Percentiles rank a stretch among this genome's conserved stretches.
These are phyloP conservation scores for Hypolimnas misippus DNA, from an alignment of 2,888 invertebrate genomes.

Conservation along the genomic window DNA sequence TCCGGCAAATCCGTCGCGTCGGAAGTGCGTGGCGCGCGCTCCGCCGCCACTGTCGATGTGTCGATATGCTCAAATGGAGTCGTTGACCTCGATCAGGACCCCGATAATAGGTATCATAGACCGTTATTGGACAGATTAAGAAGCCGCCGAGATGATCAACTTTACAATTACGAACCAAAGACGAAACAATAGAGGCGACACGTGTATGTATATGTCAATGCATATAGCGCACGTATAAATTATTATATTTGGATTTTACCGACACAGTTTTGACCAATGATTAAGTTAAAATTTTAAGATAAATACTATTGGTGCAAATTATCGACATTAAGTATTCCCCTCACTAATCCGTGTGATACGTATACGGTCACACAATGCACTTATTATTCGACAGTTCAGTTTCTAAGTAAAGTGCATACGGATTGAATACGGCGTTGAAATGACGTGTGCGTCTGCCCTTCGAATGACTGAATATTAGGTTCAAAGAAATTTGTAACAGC, in stretches of 20 bases:
- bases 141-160: slow-evolving; percentile 47
- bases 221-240: neutral
- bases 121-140: slow-evolving; percentile 69
- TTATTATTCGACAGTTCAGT: slow-evolving; percentile 81
- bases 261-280: neutral
- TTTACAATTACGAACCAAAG: slow-evolving; percentile 20
- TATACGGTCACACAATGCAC: slow-evolving; percentile 82
- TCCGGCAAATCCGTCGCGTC: slow-evolving; percentile 84
- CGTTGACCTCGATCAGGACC: slow-evolving; percentile 78
- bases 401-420: slow-evolving; percentile 82
- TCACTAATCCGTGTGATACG: slow-evolving; percentile 77
- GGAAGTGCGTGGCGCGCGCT: slow-evolving; percentile 80
- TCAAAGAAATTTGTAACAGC: slow-evolving; percentile 44
- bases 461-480: slow-evolving; percentile 62
- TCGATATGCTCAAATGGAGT: slow-evolving; percentile 76
- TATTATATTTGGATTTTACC: neutral
- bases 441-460: slow-evolving; percentile 73
- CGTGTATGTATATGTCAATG: neutral
- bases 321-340: slow-evolving; percentile 78
- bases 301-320: slow-evolving; percentile 54
- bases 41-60: slow-evolving; percentile 62
- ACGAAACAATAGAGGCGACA: slow-evolving; percentile 15
- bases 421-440: slow-evolving; percentile 68
- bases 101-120: slow-evolving; percentile 66
- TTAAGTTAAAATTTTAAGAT: neutral